Percentiles rank a stretch among this genome's conserved stretches.
Conservation (phyloP, 2,113 vertebrate species). For the Ciconia boyciana region DNA sequence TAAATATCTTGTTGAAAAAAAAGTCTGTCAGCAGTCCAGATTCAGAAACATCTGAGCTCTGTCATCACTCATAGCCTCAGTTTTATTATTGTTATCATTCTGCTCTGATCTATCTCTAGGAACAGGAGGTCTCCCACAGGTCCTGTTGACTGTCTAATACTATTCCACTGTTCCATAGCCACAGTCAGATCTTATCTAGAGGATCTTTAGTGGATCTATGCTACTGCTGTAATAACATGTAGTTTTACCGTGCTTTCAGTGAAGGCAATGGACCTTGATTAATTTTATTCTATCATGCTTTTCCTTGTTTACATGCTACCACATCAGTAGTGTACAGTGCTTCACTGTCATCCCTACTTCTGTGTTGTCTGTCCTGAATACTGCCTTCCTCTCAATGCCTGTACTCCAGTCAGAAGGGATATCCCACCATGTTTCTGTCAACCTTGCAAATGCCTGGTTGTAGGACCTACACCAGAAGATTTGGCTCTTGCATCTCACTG, state of each 20-base stretch:
- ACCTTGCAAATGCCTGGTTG: not conserved
- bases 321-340: not conserved
- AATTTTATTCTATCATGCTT: not conserved
- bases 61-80: not conserved
- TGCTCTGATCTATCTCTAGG: not conserved
- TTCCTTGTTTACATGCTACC: not conserved
- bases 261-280: not conserved
- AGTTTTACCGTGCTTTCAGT: not conserved
- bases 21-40: not conserved
- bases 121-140: not conserved
- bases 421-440: not conserved
- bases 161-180: not conserved
- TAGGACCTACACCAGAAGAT: not conserved
- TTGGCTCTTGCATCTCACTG: not conserved
- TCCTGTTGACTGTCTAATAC: not conserved
- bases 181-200: not conserved
- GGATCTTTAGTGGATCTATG: not conserved
- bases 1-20: not conserved
- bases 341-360: not conserved
- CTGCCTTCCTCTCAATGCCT: not conserved
- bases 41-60: not conserved
- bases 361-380: not conserved
- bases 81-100: not conserved
- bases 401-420: not conserved
- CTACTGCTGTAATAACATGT: not conserved